These are phyloP conservation scores for Promerops cafer DNA, from an alignment of 2,113 vertebrate species.

Conservation along the genomic window DNA sequence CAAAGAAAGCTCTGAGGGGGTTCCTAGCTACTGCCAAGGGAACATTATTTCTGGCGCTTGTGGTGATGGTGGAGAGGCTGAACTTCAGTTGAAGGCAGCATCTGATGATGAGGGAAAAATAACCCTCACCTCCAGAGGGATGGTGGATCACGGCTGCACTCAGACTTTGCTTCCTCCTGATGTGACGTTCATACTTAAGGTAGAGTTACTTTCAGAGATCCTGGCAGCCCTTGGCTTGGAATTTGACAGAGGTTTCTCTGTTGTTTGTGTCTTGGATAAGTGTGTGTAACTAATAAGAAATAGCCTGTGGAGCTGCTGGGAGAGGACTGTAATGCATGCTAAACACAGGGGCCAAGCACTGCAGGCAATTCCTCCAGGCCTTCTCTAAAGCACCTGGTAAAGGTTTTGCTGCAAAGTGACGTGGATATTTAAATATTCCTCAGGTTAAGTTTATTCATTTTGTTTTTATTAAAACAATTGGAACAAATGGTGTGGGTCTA, in stretches of 20 bases:
- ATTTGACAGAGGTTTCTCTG: neutral
- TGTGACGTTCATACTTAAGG: neutral
- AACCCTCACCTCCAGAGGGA: conserved; percentile 3
- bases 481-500: conserved; percentile 62
- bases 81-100: conserved; percentile 37
- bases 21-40: neutral
- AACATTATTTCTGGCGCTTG: neutral
- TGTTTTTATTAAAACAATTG: conserved; percentile 76
- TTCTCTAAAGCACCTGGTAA: conserved; percentile 70
- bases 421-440: conserved; percentile 71
- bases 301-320: neutral
- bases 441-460: conserved; percentile 36
- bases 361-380: conserved; percentile 73
- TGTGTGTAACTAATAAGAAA: neutral
- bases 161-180: neutral
- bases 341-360: conserved; percentile 64
- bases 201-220: neutral
- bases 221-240: neutral
- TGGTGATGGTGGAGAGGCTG: neutral
- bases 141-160: conserved; percentile 34
- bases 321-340: conserved; percentile 69
- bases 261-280: neutral
- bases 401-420: conserved; percentile 67
- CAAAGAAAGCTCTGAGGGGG: neutral
- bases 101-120: conserved; percentile 54